Percentiles rank a stretch among this genome's conserved stretches.
Evolutionary conservation across 2,113 vertebrate species (phyloP).

Genomic region (Channa argus): DNA sequence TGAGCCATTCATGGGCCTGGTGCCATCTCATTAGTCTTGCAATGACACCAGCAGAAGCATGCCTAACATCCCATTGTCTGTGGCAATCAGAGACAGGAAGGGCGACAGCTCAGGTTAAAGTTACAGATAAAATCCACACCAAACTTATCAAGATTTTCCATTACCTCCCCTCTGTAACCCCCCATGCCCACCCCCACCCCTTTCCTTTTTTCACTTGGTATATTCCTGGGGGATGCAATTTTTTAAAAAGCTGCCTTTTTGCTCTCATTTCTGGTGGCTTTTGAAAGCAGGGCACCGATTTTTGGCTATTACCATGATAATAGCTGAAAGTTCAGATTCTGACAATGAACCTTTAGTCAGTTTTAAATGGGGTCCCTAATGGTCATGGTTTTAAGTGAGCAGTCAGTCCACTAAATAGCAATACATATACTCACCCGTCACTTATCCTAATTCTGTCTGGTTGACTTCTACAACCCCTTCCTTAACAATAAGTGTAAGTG

Average conservation of each 20-base stretch:
- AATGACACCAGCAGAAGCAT: conserved; percentile 67
- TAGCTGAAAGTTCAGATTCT: conserved; percentile 59
- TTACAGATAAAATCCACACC: conserved; percentile 30
- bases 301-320: conserved; percentile 66
- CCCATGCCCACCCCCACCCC: conserved; percentile 4
- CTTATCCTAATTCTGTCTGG: conserved; percentile 50
- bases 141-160: conserved; percentile 31
- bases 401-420: conserved; percentile 48
- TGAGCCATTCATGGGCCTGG: conserved; percentile 74
- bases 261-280: conserved; percentile 62
- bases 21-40: conserved; percentile 80
- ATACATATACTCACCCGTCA: conserved; percentile 39
- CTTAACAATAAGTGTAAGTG: conserved; percentile 11
- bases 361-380: conserved; percentile 65
- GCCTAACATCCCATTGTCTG: conserved; percentile 72
- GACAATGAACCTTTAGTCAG: conserved; percentile 62
- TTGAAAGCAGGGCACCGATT: conserved; percentile 48
- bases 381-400: conserved; percentile 56
- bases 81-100: conserved; percentile 46
- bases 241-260: conserved; percentile 57
- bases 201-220: conserved; percentile 27
- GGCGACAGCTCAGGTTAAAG: conserved; percentile 48
- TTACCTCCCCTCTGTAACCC: not conserved
- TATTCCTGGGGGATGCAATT: conserved; percentile 57
- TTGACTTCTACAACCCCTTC: conserved; percentile 27